Evolutionary conservation across 2,888 invertebrate species (phyloP), one percentile per base, ranked within the genome.

Genomic region (Petrolisthes cinctipes): DNA sequence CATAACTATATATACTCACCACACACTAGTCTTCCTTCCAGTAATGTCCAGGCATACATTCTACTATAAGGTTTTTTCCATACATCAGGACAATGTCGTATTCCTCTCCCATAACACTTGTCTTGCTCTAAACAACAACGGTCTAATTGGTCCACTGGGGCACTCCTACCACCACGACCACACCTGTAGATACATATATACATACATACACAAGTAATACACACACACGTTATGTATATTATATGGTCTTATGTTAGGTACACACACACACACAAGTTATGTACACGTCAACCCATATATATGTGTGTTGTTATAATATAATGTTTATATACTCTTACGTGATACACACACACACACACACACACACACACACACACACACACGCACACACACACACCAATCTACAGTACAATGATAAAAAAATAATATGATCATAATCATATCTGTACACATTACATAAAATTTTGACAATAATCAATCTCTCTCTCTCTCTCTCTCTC

Each of bases 1-100:
- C 9, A 11, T n/a, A 71, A 4, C 17, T 20, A 23, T 17, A 54
- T 3, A 54, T 17, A 87, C 89, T 83, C 61, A 90, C 89, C 89
- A 81, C 89, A 90, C 14, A 81, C 80, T 5, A 82, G 79, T 78
- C 79, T 76, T n/a, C 83, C 73, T 51, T 90, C 76, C n/a, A 90
- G 57, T 7, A 83, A 20, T 11, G 88, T 80, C 89, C 89, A 90
- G 76, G 89, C 89, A 78, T 90, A 90, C 89, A 90, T 90, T 37
- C 56, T 61, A 17, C 75, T 61, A 83, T 90, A 90, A 0, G 89
- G 89, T 51, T 86, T 85, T 51, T 86, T 73, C 89, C 87, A 88
- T 5, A 90, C 88, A 53, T 88, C 89, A 11, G 88, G 89, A 79
- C 89, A 90, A 56, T 86, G 66, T n/a, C 81, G 68, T 5, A 90